A percentile compares a stretch with the other conserved stretches of the same genome.
Evolutionary conservation across 1,140 invertebrate genomes (phyloP).

Genomic region (Drosophila lowei): DNA sequence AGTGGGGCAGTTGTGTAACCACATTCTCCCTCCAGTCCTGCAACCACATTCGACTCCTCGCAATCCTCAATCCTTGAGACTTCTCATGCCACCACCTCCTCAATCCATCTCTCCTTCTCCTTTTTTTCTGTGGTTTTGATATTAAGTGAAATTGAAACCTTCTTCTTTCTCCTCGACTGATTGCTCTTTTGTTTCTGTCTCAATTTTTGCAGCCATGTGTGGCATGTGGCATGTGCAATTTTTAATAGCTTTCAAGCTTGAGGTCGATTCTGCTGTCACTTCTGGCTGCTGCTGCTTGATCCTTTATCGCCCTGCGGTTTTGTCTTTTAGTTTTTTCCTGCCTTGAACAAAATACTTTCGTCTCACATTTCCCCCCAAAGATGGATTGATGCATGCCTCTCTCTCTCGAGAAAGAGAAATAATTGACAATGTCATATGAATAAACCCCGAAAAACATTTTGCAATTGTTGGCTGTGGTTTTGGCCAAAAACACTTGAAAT

Average conservation of each 20-base stretch:
- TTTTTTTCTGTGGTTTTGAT: constrained; percentile 43
- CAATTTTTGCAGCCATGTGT: neutral
- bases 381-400: constrained; percentile 3
- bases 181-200: constrained; percentile 64
- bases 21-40: no score
- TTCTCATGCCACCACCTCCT: constrained; percentile 7
- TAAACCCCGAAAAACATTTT: constrained; percentile 30
- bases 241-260: constrained; percentile 60
- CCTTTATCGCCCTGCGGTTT: constrained; percentile 59
- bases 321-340: constrained; percentile 41
- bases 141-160: constrained; percentile 79
- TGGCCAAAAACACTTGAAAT: constrained; percentile 5
- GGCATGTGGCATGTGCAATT: constrained; percentile 67
- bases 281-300: constrained; percentile 37
- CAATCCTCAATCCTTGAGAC: neutral
- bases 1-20: no score
- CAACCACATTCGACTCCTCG: no score
- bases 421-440: constrained; percentile 36
- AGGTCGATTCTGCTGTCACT: constrained; percentile 31
- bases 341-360: constrained; percentile 38
- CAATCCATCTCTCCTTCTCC: constrained; percentile 9
- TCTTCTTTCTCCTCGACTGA: constrained; percentile 49
- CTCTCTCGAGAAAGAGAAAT: constrained; percentile 8
- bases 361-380: constrained; percentile 29
- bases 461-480: constrained; percentile 20